Conservation (phyloP, 2,113 vertebrate species). For the Eupsittula cactorum region DNA sequence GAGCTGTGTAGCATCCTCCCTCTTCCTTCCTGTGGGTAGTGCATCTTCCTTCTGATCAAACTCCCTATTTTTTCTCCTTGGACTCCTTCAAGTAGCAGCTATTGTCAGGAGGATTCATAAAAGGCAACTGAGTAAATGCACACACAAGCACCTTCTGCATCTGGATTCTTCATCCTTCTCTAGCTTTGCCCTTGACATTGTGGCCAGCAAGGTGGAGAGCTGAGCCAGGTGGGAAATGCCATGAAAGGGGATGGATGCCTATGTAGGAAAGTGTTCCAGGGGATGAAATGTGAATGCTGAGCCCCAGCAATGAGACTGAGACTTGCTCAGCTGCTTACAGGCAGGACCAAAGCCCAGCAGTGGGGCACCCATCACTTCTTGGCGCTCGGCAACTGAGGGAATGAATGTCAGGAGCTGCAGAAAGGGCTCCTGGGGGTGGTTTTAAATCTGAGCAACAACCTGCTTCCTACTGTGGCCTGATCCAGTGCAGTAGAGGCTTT, state of each 20-base stretch:
- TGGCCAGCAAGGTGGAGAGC: accelerated
- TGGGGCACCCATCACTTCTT: background rate
- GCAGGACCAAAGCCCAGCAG: background rate
- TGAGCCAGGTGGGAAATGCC: conserved; percentile 21
- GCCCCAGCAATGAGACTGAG: background rate
- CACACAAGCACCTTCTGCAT: background rate
- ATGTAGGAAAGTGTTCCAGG: background rate
- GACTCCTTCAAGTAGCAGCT: background rate
- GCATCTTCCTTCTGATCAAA: background rate
- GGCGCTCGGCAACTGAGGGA: background rate
- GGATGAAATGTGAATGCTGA: background rate
- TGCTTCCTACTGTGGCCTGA: background rate
- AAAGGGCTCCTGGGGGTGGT: background rate
- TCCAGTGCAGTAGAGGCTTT: background rate
- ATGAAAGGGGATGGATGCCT: background rate
- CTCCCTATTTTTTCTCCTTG: background rate
- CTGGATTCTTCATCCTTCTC: background rate
- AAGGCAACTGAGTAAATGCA: background rate
- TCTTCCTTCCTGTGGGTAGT: background rate
- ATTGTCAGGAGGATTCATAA: background rate
- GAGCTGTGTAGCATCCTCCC: background rate
- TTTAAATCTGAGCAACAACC: background rate
- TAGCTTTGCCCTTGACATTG: background rate
- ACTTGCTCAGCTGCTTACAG: background rate
- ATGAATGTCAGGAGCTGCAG: background rate